Evolutionary conservation across 2,113 vertebrate genomes (phyloP).

Genomic region (Thunnus thynnus): DNA sequence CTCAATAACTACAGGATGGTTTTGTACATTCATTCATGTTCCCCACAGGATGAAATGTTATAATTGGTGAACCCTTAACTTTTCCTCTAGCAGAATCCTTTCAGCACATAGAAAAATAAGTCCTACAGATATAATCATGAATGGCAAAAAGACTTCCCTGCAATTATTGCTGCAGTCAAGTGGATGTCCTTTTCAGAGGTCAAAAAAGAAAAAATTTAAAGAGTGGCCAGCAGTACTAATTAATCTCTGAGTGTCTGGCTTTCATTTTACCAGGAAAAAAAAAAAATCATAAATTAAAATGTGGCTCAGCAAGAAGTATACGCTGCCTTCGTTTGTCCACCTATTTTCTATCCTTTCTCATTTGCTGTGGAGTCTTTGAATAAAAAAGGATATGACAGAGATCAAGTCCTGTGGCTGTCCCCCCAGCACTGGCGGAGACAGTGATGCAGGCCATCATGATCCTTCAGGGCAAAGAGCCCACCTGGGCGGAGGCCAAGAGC

Average conservation of each 20-base stretch:
- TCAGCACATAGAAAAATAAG: background rate
- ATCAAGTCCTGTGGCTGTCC: slow-evolving; percentile 88
- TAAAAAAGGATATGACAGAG: slow-evolving; percentile 86
- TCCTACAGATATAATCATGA: slow-evolving; percentile 17
- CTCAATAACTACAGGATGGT: no score
- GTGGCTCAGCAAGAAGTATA: background rate
- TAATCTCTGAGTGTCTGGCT: slow-evolving; percentile 25
- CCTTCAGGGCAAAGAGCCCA: slow-evolving; percentile 87
- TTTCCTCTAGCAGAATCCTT: no score
- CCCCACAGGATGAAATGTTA: no score
- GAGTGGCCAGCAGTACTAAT: background rate
- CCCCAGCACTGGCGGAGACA: slow-evolving; percentile 86
- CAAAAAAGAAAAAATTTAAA: slow-evolving; percentile 68
- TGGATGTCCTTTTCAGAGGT: slow-evolving; percentile 85
- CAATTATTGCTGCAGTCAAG: slow-evolving; percentile 84
- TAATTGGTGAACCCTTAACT: no score
- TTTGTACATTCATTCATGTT: no score
- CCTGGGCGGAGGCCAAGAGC: slow-evolving; percentile 89
- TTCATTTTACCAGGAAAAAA: slow-evolving; percentile 1
- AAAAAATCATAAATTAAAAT: background rate
- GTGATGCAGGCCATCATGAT: slow-evolving; percentile 90
- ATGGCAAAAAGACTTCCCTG: slow-evolving; percentile 8
- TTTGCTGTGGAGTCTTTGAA: slow-evolving; percentile 86
- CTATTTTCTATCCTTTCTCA: slow-evolving; percentile 5
- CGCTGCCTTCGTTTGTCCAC: background rate